Conservation (phyloP, 92 coral and sea anemone species). For the Scolanthus callimorphus region DNA sequence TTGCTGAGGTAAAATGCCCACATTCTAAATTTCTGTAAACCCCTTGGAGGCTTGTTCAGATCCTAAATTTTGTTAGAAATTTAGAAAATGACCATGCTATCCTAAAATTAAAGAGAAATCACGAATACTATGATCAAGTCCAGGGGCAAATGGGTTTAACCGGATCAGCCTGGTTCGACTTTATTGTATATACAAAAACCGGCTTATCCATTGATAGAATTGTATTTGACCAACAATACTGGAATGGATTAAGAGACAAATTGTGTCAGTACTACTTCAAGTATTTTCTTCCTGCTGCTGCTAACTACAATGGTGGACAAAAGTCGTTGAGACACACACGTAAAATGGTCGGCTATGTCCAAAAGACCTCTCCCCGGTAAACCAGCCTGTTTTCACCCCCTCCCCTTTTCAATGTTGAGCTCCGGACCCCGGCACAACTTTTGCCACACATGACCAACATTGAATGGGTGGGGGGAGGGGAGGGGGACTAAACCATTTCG, state of each 20-base stretch:
- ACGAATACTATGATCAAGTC: constrained; percentile 10
- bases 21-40: constrained; percentile 22
- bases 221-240: constrained; percentile 29
- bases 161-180: constrained; percentile 10
- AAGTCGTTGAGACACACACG: too few relatives aligned
- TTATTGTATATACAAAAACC: constrained; percentile 12
- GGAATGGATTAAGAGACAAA: constrained; percentile 36
- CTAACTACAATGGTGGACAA: too few relatives aligned
- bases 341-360: too few relatives aligned
- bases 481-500: too few relatives aligned
- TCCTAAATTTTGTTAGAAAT: too few relatives aligned
- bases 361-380: too few relatives aligned
- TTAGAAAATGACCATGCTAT: not conserved
- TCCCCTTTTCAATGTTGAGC: too few relatives aligned
- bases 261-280: constrained; percentile 34
- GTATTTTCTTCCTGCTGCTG: constrained; percentile 39
- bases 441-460: too few relatives aligned
- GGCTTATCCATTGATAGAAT: constrained; percentile 43
- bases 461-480: too few relatives aligned
- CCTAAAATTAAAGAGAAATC: not conserved
- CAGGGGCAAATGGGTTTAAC: constrained; percentile 12
- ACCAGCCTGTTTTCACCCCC: too few relatives aligned
- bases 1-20: constrained; percentile 59
- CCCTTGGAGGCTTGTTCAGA: too few relatives aligned
- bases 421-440: too few relatives aligned